Evolutionary conservation across 2,888 invertebrate species (phyloP).

Genomic region (Eledona agricola): DNA sequence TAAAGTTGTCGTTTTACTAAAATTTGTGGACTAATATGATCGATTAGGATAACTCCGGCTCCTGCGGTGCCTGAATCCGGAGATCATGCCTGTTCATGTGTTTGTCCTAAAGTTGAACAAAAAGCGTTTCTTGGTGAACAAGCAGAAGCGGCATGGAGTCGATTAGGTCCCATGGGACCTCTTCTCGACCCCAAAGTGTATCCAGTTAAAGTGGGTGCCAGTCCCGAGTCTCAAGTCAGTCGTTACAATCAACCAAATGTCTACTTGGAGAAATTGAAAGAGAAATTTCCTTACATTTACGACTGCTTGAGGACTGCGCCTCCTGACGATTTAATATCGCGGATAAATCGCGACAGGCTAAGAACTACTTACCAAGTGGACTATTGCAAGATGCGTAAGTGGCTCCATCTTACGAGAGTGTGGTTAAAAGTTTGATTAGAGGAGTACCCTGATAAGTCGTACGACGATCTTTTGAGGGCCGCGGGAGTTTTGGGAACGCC

Average conservation of each 20-base stretch:
- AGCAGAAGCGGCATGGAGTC: slow-evolving; percentile 59
- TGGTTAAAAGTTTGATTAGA: slow-evolving; percentile 46
- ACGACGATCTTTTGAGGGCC: slow-evolving; percentile 67
- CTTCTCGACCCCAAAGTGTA: slow-evolving; percentile 71
- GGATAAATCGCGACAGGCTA: slow-evolving; percentile 70
- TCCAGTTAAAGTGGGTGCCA: slow-evolving; percentile 67
- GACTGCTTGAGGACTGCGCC: slow-evolving; percentile 69
- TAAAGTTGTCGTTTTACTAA: too few species aligned
- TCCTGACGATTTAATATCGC: slow-evolving; percentile 67
- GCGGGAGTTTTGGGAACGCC: slow-evolving; percentile 66
- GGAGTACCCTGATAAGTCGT: slow-evolving; percentile 66
- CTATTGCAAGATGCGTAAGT: slow-evolving; percentile 64
- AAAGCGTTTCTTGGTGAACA: slow-evolving; percentile 27
- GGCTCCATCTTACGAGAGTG: slow-evolving; percentile 1
- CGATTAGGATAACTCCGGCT: slow-evolving; percentile 16
- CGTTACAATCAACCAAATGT: slow-evolving; percentile 69
- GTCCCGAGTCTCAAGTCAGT: slow-evolving; percentile 67
- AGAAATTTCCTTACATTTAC: slow-evolving; percentile 72
- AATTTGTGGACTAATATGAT: too few species aligned
- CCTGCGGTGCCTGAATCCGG: slow-evolving; percentile 7
- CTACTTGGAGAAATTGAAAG: slow-evolving; percentile 70
- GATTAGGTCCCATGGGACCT: slow-evolving; percentile 68
- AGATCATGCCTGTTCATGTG: slow-evolving; percentile 49
- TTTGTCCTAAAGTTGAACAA: slow-evolving; percentile 40
- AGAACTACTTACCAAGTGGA: slow-evolving; percentile 72